These are phyloP conservation scores for Hetaerina americana DNA, from an alignment of 1,140 invertebrate genomes.

Conservation along the genomic window DNA sequence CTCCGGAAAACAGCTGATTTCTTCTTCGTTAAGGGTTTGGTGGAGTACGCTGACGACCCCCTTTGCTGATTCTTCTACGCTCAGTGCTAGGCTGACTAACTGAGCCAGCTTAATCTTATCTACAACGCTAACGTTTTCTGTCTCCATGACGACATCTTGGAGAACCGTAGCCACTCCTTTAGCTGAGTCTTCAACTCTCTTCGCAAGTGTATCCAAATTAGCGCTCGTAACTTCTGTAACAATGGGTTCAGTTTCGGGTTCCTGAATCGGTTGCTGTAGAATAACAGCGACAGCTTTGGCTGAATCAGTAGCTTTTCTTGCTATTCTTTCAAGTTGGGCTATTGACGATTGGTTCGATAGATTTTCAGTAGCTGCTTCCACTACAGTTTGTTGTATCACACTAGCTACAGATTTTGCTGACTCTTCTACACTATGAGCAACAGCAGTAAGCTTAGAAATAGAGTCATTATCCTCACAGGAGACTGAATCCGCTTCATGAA, in stretches of 20 bases:
- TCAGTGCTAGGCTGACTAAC: constrained; percentile 5
- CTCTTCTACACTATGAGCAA: constrained; percentile 7
- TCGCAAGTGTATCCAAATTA: no score
- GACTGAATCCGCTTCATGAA: constrained; percentile 15
- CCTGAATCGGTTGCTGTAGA: neutral
- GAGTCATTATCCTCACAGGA: neutral
- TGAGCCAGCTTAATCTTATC: neutral
- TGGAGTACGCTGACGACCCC: neutral
- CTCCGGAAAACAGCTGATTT: neutral
- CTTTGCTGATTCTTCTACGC: constrained; percentile 4
- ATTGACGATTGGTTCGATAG: neutral
- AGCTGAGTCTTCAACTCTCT: neutral
- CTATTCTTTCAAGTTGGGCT: neutral
- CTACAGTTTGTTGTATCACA: constrained; percentile 10
- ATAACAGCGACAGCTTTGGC: neutral
- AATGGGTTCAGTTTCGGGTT: no score
- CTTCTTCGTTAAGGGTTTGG: neutral
- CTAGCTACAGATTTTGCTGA: constrained; percentile 3
- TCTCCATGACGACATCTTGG: neutral
- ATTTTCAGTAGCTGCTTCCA: constrained; percentile 13
- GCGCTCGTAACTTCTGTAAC: no score
- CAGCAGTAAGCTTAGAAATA: constrained; percentile 7
- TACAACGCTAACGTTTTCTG: neutral
- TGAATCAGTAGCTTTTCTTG: neutral
- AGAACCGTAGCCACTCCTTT: neutral